Evolutionary conservation across 2,113 vertebrate species (phyloP).

Genomic region (Tinamus guttatus): DNA sequence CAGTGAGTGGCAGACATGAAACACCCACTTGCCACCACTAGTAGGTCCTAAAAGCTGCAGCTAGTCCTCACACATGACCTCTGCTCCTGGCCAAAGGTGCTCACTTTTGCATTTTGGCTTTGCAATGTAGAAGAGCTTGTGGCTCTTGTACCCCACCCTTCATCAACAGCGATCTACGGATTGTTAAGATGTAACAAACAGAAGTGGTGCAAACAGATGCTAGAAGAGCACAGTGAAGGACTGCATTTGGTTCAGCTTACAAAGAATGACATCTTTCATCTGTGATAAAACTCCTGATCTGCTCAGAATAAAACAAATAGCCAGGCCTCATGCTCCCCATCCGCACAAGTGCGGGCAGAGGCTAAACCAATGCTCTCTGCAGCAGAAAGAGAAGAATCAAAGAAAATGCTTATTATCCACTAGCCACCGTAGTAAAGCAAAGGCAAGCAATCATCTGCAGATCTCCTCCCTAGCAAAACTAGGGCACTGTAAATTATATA

Average conservation of each 20-base stretch:
- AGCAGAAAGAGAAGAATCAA: not conserved
- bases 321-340: not conserved
- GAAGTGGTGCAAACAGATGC: not conserved
- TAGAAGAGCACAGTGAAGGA: not conserved
- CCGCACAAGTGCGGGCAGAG: not conserved
- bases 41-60: not conserved
- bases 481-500: not conserved
- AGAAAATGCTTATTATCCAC: not conserved
- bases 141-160: not conserved
- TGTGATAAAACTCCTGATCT: not conserved
- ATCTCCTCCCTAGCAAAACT: not conserved
- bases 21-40: not conserved
- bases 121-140: not conserved
- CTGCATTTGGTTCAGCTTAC: not conserved
- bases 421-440: not conserved
- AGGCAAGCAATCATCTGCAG: not conserved
- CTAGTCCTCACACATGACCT: not conserved
- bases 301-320: not conserved
- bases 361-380: not conserved
- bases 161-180: accelerated
- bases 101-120: not conserved
- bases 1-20: not conserved
- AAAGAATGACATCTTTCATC: not conserved
- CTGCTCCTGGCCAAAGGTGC: not conserved
- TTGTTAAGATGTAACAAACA: not conserved